Base-by-base conservation (phyloP, 2,797 vertebrate genomes). In the Lerista edwardsae region DNA sequence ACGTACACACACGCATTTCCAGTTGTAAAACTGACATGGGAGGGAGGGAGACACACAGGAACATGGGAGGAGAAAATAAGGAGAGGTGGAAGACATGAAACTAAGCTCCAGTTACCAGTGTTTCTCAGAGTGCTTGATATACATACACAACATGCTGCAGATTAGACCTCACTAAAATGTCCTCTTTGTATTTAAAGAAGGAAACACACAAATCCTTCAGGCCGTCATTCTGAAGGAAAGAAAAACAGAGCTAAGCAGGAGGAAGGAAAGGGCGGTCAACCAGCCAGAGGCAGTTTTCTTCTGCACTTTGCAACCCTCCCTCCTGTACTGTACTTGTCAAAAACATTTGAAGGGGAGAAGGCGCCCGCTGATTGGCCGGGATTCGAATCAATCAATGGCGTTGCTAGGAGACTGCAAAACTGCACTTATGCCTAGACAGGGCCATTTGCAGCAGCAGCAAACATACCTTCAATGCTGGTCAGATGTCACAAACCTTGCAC, bases 391-490 rank as follows among this genome's bases (percentile, higher is more conserved):
- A 92, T 95, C 95, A 93, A 84, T 36, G 62, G 44, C 73, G 95
- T 96, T 95, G 94, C 96, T 90, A 88, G 78, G 96, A 92, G 88
- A 96, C 96, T 15, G 87, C 83, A 77, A 94, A 94, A 91, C 93
- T 91, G 93, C 93, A 91, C 92, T 75, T 89, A 81, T 92, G 80
- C 89, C 77, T 72, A 75, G 4, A 87, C 93, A 90, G 89, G 86
- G 94, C 94, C 83, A 88, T 86, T 67, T 89, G 88, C 93, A 93
- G 93, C 93, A 51, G 7, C 4, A n/a, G n/a, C n/a, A 91, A 91
- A 91, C 94, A 93, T 95, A 93, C 93, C 95, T 93, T 93, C 94
- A 93, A 91, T 94, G 94, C 94, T 88, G 93, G 91, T 93, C 94
- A 95, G 94, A 95, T 94, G 94, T 94, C 94, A 94, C 91, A 93